These are phyloP conservation scores for Eledona agricola DNA, from an alignment of 2,888 invertebrate species.

Conservation along the genomic window DNA sequence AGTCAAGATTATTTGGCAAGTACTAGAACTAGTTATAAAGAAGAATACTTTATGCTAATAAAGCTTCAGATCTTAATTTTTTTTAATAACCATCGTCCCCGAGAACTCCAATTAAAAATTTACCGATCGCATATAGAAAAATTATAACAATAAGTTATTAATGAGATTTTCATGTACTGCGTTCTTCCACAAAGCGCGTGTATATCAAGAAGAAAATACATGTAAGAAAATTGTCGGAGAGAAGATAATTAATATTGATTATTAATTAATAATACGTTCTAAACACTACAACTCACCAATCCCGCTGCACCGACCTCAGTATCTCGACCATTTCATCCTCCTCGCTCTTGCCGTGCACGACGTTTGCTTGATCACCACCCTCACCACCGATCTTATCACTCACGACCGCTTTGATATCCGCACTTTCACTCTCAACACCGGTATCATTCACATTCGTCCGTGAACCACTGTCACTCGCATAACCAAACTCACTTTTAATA, in stretches of 20 bases:
- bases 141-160: no score
- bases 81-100: no score
- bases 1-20: no score
- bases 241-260: slow-evolving; percentile 3
- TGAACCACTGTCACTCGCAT: slow-evolving; percentile 45
- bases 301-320: slow-evolving; percentile 60
- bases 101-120: no score
- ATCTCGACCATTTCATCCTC: slow-evolving; percentile 59
- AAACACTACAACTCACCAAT: slow-evolving; percentile 64
- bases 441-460: slow-evolving; percentile 53
- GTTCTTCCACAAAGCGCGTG: background rate
- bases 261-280: no score
- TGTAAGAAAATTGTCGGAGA: background rate
- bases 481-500: slow-evolving; percentile 49
- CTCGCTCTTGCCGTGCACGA: slow-evolving; percentile 38
- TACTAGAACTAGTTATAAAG: no score
- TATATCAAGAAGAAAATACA: background rate
- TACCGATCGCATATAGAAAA: no score
- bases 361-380: slow-evolving; percentile 3
- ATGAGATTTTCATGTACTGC: no score
- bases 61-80: no score
- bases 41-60: no score
- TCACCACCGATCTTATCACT: slow-evolving; percentile 22
- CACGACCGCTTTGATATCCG: slow-evolving; percentile 21
- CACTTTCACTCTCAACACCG: slow-evolving; percentile 48